Evolutionary conservation across 2,113 vertebrate species (phyloP), one percentile per base, ranked within the genome.

Genomic region (Acrocephalus arundinaceus): DNA sequence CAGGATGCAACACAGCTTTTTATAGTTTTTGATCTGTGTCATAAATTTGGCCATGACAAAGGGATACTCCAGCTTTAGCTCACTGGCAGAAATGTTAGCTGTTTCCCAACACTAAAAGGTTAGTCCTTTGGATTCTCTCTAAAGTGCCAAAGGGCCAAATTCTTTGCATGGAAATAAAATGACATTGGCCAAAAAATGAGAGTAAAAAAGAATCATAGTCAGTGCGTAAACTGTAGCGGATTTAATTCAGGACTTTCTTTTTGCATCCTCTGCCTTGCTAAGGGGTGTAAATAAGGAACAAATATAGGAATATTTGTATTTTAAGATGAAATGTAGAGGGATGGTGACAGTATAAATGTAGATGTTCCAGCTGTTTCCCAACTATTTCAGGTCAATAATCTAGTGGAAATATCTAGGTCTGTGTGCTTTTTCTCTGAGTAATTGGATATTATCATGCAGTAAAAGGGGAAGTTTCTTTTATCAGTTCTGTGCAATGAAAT

Each of bases 11-110:
- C 97, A 92, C 95, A 94, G 96, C 94, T 97, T 98, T 98, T 98
- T 98, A 98, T 98, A 97, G 97, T 96, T 97, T 98, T 98, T 98
- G 98, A 98, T 98, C 97, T 97, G 15, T 97, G 97, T 97, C 96
- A 97, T 98, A 98, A 98, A 98, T 98, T 97, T 98, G 97, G 94
- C 96, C 89, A 91, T 95, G 97, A 97, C 97, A 98, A 98, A 98
- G 95, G 97, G 94, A 97, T 98, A 97, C 95, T 98, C 96, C 96
- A 48, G 90, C 91, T 97, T 98, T 97, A 97, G 96, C 93, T 97
- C 90, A 70, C 95, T 98, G 97, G 96, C 96, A 98, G 92, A 93
- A 97, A 91, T 11, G 25, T 96, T 97, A 95, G 95, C 89, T 97
- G 70, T 97, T 98, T 98, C 96, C 93, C 91, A 97, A 79, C 37